Conservation (phyloP, 92 coral and sea anemone species). For the Porites rus region DNA sequence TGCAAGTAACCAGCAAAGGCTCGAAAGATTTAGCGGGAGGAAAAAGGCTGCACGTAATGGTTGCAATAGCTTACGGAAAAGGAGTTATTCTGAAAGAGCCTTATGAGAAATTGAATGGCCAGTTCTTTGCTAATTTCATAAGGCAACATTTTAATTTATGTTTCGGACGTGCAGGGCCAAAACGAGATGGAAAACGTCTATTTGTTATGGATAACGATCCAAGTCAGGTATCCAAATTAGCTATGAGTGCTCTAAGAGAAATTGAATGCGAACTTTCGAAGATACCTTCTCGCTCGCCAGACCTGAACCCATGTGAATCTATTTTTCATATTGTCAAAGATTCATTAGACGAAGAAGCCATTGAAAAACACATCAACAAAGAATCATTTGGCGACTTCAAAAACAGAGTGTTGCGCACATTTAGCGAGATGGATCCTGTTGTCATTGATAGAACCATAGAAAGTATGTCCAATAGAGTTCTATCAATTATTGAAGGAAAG, state of each 20-base stretch:
- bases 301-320: conserved; percentile 50
- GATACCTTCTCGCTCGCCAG: conserved; percentile 51
- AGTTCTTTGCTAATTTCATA: conserved; percentile 57
- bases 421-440: conserved; percentile 22
- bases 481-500: conserved; percentile 11
- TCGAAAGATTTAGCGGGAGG: conserved; percentile 72
- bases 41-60: conserved; percentile 62
- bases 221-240: conserved; percentile 14
- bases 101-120: conserved; percentile 61
- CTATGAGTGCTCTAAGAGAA: conserved; percentile 43
- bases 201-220: no score
- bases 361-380: conserved; percentile 18
- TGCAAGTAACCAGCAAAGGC: conserved; percentile 63
- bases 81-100: conserved; percentile 54
- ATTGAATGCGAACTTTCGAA: conserved; percentile 48
- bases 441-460: conserved; percentile 39
- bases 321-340: conserved; percentile 55
- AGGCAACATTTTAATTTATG: conserved; percentile 61
- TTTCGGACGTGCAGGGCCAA: conserved; percentile 65
- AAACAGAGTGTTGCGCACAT: conserved; percentile 44
- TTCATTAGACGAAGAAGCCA: conserved; percentile 2
- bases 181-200: no score
- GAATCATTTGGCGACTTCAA: conserved; percentile 55
- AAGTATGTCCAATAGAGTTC: conserved; percentile 50
- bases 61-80: conserved; percentile 65